Conservation (phyloP, 2,888 invertebrate genomes). For the Pyrocoelia pectoralis region DNA sequence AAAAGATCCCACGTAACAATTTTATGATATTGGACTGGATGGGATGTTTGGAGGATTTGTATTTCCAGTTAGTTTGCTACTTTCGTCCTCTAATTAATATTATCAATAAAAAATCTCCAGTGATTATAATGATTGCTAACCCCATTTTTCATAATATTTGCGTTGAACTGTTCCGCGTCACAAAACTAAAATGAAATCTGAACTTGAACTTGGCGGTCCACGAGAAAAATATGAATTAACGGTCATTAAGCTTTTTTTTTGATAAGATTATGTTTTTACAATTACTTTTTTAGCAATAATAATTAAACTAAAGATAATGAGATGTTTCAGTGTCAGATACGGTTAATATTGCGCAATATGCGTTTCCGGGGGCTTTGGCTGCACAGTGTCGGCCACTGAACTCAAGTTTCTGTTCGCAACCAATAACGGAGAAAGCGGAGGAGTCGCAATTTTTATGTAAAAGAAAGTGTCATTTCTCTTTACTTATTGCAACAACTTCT, state of each 20-base stretch:
- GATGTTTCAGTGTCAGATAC: slow-evolving; percentile 24
- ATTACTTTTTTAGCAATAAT: slow-evolving; percentile 4
- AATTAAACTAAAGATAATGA: slow-evolving; percentile 4
- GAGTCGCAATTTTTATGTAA: slow-evolving; percentile 36
- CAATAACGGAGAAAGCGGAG: slow-evolving; percentile 42
- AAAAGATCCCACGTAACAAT: no score
- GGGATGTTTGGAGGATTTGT: no score
- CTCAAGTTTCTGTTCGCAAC: slow-evolving; percentile 33
- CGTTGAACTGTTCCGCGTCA: no score
- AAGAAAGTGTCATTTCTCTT: slow-evolving; percentile 44
- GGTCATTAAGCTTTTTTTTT: neutral
- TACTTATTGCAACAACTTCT: slow-evolving; percentile 26
- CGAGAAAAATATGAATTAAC: neutral
- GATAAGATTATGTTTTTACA: neutral
- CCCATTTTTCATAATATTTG: no score
- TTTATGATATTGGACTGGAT: no score
- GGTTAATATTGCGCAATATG: slow-evolving; percentile 35
- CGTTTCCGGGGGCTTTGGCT: slow-evolving; percentile 53
- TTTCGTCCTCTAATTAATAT: no score
- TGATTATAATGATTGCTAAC: no score
- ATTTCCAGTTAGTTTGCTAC: no score
- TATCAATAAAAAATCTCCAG: no score
- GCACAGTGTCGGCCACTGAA: slow-evolving; percentile 39
- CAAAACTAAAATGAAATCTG: no score
- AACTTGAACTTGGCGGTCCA: neutral